Base-by-base conservation (phyloP, 2,888 invertebrate genomes). In the Drosophila merina region DNA sequence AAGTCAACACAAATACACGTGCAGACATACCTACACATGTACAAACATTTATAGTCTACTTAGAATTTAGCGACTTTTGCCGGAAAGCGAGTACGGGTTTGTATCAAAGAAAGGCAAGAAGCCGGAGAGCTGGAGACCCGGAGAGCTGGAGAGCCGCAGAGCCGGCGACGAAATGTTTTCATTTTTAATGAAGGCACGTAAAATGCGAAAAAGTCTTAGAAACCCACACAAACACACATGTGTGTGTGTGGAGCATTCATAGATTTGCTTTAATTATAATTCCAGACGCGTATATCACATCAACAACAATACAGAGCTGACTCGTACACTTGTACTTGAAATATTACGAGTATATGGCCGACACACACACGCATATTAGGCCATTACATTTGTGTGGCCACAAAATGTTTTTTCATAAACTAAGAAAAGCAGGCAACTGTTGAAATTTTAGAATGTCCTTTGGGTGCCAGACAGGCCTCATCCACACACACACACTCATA, bases 111-210 rank as follows among this genome's bases (percentile, higher is more conserved):
- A 50, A 42, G 48, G 25, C 14, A 54, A 44, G 28, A 9, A 33
- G 42, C 36, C 57, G 28, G 12, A 45, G 48, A 20, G 20, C 20
- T 20, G 20, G 20, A 20, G 20, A 20, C 2, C 31, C 57, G 30
- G 12, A 47, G 48, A 60, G 44, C 20, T 67, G 71, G 55, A 71
- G 78, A 72, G 44, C 36, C 57, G 30, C 10, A 47, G 48, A 60
- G 40, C 20, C 69, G 71, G 57, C 73, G 78, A 72, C 71, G 71
- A 72, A 84, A 86, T 84, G 88, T 85, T 85, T 88, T 86, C 84
- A 88, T 85, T 88, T 85, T 85, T 85, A 85, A 85, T 85, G 84
- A 88, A 88, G 88, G 88, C 84, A 85, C 84, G 84, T 85, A 85
- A 88, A 88, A 85, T 86, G 81, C 79, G 86, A 86, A 84, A 84